These are phyloP conservation scores for Cebus imitator DNA, from an alignment of 2,113 vertebrate genomes.

Conservation along the genomic window DNA sequence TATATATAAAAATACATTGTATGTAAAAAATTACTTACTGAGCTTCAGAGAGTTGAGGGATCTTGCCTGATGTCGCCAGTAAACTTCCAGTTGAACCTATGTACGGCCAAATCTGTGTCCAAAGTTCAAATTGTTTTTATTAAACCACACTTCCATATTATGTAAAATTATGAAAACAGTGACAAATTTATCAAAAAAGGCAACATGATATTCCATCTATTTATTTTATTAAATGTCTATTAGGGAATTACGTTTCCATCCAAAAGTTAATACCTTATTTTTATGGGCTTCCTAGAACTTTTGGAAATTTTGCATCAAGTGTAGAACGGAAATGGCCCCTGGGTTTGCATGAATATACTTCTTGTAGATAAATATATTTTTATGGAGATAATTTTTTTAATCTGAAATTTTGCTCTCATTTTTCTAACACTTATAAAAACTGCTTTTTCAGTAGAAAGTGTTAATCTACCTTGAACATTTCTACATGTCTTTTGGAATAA, in stretches of 20 bases:
- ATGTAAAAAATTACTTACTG: neutral
- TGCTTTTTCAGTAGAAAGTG: neutral
- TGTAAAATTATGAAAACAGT: neutral
- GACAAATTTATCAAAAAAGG: neutral
- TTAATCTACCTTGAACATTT: neutral
- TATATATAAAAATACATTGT: neutral
- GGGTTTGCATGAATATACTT: neutral
- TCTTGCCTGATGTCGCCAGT: neutral
- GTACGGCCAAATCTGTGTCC: neutral
- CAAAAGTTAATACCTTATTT: neutral
- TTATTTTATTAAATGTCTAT: neutral
- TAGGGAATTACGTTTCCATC: neutral
- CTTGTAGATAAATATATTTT: neutral
- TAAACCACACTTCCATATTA: neutral
- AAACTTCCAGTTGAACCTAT: constrained; percentile 1
- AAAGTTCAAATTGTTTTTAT: neutral
- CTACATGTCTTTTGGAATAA: neutral
- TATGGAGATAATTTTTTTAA: neutral
- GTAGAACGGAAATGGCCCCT: neutral
- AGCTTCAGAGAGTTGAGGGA: neutral
- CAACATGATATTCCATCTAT: neutral
- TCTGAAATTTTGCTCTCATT: neutral
- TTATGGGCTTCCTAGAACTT: neutral
- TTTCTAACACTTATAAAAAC: neutral
- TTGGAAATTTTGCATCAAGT: neutral